Evolutionary conservation across 2,888 invertebrate genomes (phyloP).

Genomic region (Drosophila phalerata): DNA sequence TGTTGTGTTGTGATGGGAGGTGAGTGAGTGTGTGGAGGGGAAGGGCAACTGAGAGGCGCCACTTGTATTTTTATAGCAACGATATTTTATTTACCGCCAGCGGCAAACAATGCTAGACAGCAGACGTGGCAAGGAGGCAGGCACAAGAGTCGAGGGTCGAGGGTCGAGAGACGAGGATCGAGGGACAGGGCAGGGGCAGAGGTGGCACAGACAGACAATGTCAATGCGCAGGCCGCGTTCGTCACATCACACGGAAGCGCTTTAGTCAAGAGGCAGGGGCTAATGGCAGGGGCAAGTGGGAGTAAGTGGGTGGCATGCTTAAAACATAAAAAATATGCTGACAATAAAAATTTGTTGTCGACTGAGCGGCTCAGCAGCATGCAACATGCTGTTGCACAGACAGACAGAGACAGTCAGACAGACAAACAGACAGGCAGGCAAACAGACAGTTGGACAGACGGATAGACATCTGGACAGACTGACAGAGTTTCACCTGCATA

Average conservation of each 20-base stretch:
- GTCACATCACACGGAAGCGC: constrained; percentile 62
- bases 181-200: background rate
- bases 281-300: too few species aligned
- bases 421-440: background rate
- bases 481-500: constrained; percentile 39
- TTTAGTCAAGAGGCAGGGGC: constrained; percentile 19
- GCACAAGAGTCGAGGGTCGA: background rate
- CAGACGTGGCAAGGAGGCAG: constrained; percentile 7
- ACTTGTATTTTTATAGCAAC: constrained; percentile 67
- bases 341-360: constrained; percentile 78
- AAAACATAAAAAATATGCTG: constrained; percentile 79
- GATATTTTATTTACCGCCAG: constrained; percentile 82
- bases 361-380: constrained; percentile 70
- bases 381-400: constrained; percentile 77
- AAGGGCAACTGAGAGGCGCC: constrained; percentile 21
- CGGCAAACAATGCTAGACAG: constrained; percentile 66
- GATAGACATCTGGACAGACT: constrained; percentile 4
- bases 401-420: constrained; percentile 5
- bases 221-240: constrained; percentile 72
- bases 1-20: too few species aligned
- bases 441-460: constrained; percentile 6
- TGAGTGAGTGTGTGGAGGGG: background rate
- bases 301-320: constrained; percentile 43
- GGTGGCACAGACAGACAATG: constrained; percentile 58
- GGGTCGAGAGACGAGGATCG: background rate